Evolutionary conservation across 2,888 invertebrate species (phyloP).

Genomic region (Clepsis dumicolana): DNA sequence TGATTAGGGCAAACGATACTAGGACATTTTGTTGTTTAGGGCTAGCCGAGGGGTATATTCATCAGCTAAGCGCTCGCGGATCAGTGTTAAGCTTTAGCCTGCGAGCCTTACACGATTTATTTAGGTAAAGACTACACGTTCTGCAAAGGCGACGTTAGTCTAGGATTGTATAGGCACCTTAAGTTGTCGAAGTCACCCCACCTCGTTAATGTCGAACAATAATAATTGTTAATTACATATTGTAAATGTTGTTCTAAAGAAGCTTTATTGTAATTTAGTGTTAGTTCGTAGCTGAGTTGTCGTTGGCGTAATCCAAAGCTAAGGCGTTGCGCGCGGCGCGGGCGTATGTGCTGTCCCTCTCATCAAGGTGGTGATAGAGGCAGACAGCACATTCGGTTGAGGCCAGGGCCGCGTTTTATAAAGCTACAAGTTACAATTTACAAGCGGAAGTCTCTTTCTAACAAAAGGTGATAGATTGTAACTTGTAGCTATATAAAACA

Average conservation of each 20-base stretch:
- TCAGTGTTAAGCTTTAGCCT: constrained; percentile 4
- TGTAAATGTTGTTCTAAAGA: constrained; percentile 82
- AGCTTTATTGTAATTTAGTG: constrained; percentile 84
- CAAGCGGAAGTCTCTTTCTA: too few species aligned
- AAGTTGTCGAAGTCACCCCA: constrained; percentile 55
- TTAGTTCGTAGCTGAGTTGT: constrained; percentile 75
- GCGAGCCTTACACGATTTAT: constrained; percentile 15
- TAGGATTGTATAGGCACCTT: constrained; percentile 40
- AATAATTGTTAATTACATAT: constrained; percentile 74
- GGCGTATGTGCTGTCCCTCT: constrained; percentile 41
- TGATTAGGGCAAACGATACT: neutral
- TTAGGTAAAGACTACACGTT: neutral
- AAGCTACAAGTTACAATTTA: too few species aligned
- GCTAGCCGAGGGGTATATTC: neutral
- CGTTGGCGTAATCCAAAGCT: constrained; percentile 81
- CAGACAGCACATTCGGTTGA: constrained; percentile 14
- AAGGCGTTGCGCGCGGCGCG: constrained; percentile 40
- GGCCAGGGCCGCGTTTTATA: too few species aligned
- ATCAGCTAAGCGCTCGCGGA: neutral
- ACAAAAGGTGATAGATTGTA: too few species aligned
- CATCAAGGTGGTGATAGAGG: neutral
- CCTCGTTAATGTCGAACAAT: constrained; percentile 67
- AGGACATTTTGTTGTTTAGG: neutral
- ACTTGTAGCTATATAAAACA: too few species aligned
- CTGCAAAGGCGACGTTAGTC: constrained; percentile 20